Conservation (phyloP, 2,888 invertebrate genomes). For the Polymixis flavicincta region DNA sequence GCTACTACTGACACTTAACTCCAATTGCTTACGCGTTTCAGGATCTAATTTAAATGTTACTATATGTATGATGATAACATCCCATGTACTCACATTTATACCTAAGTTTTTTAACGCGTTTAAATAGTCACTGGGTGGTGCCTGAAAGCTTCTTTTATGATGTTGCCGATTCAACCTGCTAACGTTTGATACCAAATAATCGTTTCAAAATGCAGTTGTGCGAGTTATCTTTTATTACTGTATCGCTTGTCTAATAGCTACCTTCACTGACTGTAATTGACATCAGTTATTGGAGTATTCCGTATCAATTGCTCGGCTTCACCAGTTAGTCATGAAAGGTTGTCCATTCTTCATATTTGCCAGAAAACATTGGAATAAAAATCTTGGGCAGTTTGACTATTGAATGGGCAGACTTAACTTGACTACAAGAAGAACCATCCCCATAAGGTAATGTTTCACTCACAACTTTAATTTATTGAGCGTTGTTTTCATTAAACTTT, state of each 20-base stretch:
- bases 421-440: conserved; percentile 4
- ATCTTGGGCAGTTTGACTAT: background rate
- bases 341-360: background rate
- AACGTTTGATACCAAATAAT: conserved; percentile 19
- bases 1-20: background rate
- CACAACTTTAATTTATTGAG: background rate
- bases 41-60: conserved; percentile 49
- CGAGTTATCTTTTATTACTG: background rate
- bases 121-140: conserved; percentile 51
- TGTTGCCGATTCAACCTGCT: conserved; percentile 12
- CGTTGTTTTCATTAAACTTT: conserved; percentile 15
- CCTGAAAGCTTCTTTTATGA: conserved; percentile 35
- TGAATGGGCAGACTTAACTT: background rate
- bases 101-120: conserved; percentile 39
- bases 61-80: conserved; percentile 52
- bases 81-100: conserved; percentile 48
- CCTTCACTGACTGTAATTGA: background rate
- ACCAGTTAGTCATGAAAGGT: background rate
- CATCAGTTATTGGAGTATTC: conserved; percentile 4
- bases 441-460: background rate
- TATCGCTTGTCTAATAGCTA: too few relatives aligned
- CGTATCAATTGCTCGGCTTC: conserved; percentile 7
- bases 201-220: conserved; percentile 55
- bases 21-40: conserved; percentile 30
- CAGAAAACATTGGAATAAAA: background rate